phyloP scores from a whole-genome alignment of 2,888 invertebrate species.

The Odontothrips loti region DNA sequence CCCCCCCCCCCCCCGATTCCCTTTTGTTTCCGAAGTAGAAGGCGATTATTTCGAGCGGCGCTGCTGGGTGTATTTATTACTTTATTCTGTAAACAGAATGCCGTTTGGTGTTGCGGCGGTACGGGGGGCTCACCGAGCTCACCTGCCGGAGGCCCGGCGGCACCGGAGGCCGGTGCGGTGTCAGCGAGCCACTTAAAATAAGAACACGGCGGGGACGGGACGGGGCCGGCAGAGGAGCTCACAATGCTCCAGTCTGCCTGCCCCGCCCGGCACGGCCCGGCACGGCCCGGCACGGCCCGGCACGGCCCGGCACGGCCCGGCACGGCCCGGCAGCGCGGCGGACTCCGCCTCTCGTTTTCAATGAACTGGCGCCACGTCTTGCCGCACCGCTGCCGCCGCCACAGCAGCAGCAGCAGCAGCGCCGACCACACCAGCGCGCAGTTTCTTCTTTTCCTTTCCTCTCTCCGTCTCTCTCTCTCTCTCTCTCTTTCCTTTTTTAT shows the following conservation, averaged over 20 bases:
- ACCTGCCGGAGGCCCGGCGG: neutral
- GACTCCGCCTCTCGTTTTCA: slow-evolving; percentile 7
- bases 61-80: neutral
- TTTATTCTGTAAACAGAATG: slow-evolving; percentile 16
- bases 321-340: too few species aligned
- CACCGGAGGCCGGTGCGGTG: neutral
- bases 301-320: too few species aligned
- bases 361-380: slow-evolving; percentile 14
- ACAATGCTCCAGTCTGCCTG: too few species aligned
- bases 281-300: too few species aligned
- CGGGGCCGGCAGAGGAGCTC: too few species aligned
- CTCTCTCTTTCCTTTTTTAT: neutral
- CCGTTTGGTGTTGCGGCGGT: neutral
- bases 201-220: neutral
- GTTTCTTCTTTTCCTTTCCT: slow-evolving; percentile 29
- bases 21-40: neutral
- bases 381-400: neutral
- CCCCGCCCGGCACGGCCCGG: too few species aligned
- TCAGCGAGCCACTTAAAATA: neutral
- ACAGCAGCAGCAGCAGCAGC: neutral
- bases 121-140: too few species aligned
- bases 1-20: neutral
- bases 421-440: neutral
- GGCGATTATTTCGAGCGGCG: neutral
- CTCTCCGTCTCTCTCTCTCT: slow-evolving; percentile 31